A percentile compares a stretch with the other conserved stretches of the same genome.
Evolutionary conservation across 2,113 vertebrate genomes (phyloP).

Genomic region (Paedocypris sp.): DNA sequence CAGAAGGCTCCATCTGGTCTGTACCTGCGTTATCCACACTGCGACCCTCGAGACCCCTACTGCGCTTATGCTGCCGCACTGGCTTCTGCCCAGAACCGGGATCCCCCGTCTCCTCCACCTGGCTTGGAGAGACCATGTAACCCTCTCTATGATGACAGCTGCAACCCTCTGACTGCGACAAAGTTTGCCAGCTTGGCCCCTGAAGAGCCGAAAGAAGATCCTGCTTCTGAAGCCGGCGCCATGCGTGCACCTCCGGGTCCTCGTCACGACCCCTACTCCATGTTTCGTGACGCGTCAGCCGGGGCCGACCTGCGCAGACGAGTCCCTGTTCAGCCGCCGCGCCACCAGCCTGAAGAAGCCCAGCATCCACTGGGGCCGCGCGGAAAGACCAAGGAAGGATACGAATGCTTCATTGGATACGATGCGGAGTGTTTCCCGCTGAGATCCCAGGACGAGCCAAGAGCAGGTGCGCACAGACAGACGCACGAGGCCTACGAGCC

Average conservation of each 20-base stretch:
- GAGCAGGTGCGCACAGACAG: constrained; percentile 37
- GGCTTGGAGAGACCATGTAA: constrained; percentile 53
- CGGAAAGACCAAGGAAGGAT: constrained; percentile 68
- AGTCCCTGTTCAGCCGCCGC: constrained; percentile 4
- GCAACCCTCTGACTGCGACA: constrained; percentile 60
- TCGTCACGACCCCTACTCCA: constrained; percentile 51
- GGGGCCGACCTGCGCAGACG: constrained; percentile 40
- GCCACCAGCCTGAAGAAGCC: constrained; percentile 43
- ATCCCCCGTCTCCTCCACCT: constrained; percentile 1
- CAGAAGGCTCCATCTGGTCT: constrained; percentile 53
- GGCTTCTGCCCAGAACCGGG: constrained; percentile 12
- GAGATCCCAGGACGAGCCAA: constrained; percentile 36
- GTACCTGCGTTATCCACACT: constrained; percentile 53
- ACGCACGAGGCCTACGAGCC: constrained; percentile 55
- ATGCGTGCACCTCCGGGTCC: constrained; percentile 39
- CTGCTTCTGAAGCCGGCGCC: constrained; percentile 42
- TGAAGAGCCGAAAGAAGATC: constrained; percentile 40
- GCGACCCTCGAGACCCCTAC: constrained; percentile 53
- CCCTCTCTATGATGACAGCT: constrained; percentile 58
- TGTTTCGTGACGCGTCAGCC: constrained; percentile 39
- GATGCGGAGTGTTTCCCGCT: constrained; percentile 59
- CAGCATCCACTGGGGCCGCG: constrained; percentile 54
- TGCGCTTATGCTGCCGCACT: constrained; percentile 52
- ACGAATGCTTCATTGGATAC: constrained; percentile 65
- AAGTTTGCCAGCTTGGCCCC: constrained; percentile 35